Evolutionary conservation across 2,888 invertebrate species (phyloP).

Genomic region (Argyra leucocephala): DNA sequence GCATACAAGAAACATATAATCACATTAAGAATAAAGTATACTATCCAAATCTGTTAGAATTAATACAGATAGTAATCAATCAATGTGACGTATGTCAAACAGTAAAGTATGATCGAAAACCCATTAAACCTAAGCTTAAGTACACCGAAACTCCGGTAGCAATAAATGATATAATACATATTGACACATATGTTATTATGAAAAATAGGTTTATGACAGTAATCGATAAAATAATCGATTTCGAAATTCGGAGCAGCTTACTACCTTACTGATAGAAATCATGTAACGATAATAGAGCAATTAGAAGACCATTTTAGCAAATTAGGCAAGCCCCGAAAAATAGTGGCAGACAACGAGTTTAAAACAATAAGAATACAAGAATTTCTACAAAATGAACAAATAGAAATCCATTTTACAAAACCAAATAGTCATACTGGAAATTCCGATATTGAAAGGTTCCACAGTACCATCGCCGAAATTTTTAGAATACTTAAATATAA

Average conservation of each 20-base stretch:
- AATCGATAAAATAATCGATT: conserved; percentile 20
- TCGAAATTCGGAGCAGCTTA: conserved; percentile 14
- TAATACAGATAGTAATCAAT: conserved; percentile 18
- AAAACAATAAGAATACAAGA: background rate
- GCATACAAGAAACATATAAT: conserved; percentile 15
- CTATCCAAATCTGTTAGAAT: conserved; percentile 19
- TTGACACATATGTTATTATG: conserved; percentile 15
- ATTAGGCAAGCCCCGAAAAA: conserved; percentile 14
- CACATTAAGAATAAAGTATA: conserved; percentile 21
- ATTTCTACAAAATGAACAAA: background rate
- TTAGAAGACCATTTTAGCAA: conserved; percentile 12
- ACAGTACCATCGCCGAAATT: conserved; percentile 11
- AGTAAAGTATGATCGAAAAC: conserved; percentile 22
- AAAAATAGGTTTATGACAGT: conserved; percentile 13
- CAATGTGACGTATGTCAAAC: conserved; percentile 18
- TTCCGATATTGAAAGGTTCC: background rate
- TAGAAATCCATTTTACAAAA: conserved; percentile 8
- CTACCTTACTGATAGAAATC: background rate
- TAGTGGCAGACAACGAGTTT: conserved; percentile 21
- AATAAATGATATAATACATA: conserved; percentile 16
- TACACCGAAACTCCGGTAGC: conserved; percentile 18
- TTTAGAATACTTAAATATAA: conserved; percentile 13
- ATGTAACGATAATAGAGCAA: background rate
- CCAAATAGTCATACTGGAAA: conserved; percentile 10
- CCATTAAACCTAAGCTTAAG: conserved; percentile 17